Evolutionary conservation across 2,113 vertebrate genomes (phyloP).

Genomic region (Mixornis gularis): DNA sequence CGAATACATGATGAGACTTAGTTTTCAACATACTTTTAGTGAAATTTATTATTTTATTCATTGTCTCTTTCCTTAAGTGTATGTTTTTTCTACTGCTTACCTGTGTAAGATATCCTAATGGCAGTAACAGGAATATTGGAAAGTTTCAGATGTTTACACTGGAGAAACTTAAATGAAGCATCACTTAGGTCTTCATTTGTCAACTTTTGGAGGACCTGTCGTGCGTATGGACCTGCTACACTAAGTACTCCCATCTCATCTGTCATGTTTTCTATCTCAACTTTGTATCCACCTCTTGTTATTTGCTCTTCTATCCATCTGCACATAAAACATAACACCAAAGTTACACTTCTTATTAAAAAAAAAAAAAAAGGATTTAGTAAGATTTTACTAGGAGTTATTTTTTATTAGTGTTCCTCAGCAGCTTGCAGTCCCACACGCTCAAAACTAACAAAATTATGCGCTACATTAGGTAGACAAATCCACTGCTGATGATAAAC

Average conservation of each 20-base stretch:
- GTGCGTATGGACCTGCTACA: conserved; percentile 84
- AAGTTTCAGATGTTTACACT: conserved; percentile 80
- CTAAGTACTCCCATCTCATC: conserved; percentile 89
- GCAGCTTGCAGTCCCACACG: neutral
- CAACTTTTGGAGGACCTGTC: conserved; percentile 89
- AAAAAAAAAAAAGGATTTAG: neutral
- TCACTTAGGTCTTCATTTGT: conserved; percentile 87
- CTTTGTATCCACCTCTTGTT: conserved; percentile 71
- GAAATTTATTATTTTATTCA: neutral
- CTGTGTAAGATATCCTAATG: conserved; percentile 94
- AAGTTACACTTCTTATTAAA: neutral
- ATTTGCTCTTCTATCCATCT: conserved; percentile 90
- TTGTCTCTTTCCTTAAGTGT: neutral
- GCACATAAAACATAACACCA: neutral
- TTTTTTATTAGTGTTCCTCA: neutral
- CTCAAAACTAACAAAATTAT: neutral
- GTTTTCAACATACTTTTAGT: neutral
- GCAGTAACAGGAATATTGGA: conserved; percentile 79
- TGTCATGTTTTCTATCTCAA: conserved; percentile 84
- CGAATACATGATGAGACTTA: neutral
- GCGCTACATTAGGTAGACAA: neutral
- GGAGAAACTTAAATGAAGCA: conserved; percentile 85
- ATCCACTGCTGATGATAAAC: neutral
- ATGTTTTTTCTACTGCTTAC: conserved; percentile 57
- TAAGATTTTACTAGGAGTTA: neutral